A percentile compares a stretch with the other conserved stretches of the same genome.
These are phyloP conservation scores for Eurytoma adleriae DNA, from an alignment of 2,888 invertebrate species.

Conservation along the genomic window DNA sequence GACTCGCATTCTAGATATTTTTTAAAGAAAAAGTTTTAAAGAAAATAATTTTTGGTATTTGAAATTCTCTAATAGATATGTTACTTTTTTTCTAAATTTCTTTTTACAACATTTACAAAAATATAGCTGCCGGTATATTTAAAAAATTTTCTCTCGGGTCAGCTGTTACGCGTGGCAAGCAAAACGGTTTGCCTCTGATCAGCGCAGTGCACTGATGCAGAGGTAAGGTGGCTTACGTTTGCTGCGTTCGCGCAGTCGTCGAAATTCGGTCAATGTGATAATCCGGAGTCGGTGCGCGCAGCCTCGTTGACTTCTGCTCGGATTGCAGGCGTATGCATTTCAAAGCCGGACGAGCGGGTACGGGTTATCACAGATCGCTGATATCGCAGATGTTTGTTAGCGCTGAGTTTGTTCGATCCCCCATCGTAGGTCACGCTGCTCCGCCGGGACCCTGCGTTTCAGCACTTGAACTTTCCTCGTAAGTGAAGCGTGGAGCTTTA, in stretches of 20 bases:
- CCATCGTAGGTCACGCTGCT: background rate
- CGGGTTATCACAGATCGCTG: conserved; percentile 5
- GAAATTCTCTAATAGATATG: background rate
- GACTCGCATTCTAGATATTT: too few species aligned
- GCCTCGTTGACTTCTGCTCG: background rate
- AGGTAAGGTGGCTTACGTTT: too few species aligned
- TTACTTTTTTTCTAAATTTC: too few species aligned
- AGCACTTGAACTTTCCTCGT: background rate
- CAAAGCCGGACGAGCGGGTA: conserved; percentile 15
- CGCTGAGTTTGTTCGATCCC: conserved; percentile 17
- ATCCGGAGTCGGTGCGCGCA: conserved; percentile 15
- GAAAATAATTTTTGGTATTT: background rate
- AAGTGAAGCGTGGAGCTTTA: background rate
- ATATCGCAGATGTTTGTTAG: conserved; percentile 40
- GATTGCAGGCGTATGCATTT: conserved; percentile 47
- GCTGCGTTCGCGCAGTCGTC: conserved; percentile 29
- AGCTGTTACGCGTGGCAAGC: too few species aligned
- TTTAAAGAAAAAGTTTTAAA: too few species aligned
- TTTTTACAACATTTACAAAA: too few species aligned
- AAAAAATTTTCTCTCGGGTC: too few species aligned
- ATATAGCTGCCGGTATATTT: too few species aligned
- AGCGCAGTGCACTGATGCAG: too few species aligned
- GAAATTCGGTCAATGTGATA: conserved; percentile 48
- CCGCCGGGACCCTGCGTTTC: too few species aligned
- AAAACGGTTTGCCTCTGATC: too few species aligned